phyloP scores from a whole-genome alignment of 2,797 vertebrate genomes.

The Vespertilio murinus region DNA sequence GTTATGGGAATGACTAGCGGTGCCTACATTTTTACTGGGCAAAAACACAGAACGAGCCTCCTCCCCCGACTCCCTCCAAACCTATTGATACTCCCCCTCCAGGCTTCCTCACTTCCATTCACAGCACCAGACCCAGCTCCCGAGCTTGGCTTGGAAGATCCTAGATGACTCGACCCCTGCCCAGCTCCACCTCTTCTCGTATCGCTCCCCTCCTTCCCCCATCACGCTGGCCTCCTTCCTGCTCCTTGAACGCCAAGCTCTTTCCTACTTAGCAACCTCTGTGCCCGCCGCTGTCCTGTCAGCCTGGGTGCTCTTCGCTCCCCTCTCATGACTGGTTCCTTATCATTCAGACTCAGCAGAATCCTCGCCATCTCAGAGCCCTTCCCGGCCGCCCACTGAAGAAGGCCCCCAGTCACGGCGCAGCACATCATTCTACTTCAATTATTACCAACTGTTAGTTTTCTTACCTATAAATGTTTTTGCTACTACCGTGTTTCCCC shows the following conservation, averaged over 20 bases:
- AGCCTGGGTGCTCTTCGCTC: background rate
- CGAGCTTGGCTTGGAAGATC: background rate
- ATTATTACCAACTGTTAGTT: background rate
- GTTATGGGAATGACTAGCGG: background rate
- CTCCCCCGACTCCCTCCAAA: background rate
- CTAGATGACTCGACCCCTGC: background rate
- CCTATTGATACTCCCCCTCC: background rate
- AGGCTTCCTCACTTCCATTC: background rate
- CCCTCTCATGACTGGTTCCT: background rate
- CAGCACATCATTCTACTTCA: background rate
- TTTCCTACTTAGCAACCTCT: background rate
- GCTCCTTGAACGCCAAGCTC: background rate
- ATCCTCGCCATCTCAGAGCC: background rate
- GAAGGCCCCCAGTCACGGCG: background rate
- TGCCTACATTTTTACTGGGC: constrained; percentile 13
- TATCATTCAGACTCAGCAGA: constrained; percentile 4
- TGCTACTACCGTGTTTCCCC: no score
- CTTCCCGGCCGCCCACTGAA: background rate
- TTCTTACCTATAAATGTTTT: background rate
- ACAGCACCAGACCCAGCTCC: background rate
- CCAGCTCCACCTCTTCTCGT: background rate
- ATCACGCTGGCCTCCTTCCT: background rate
- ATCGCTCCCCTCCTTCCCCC: background rate
- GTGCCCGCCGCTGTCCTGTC: background rate
- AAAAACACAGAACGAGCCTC: background rate